Evolutionary conservation across 2,797 vertebrate genomes (phyloP).

Genomic region (Ptychadena robeensis): DNA sequence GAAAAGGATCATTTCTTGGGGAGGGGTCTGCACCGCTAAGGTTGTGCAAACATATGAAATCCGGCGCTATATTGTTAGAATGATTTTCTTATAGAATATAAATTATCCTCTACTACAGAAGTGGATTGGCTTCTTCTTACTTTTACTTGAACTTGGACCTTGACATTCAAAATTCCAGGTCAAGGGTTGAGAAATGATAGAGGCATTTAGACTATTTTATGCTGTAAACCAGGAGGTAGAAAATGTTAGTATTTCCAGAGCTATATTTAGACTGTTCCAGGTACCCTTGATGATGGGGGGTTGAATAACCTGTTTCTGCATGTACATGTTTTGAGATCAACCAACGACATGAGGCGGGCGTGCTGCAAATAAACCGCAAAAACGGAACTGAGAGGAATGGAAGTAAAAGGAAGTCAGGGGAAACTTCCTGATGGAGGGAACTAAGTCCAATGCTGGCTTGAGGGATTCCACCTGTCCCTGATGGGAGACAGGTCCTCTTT

Average conservation of each 20-base stretch:
- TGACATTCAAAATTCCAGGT: neutral
- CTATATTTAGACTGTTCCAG: neutral
- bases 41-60: slow-evolving; percentile 22
- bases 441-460: too few species aligned
- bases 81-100: slow-evolving; percentile 18
- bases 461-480: too few species aligned
- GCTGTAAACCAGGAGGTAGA: neutral
- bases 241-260: neutral
- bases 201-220: neutral
- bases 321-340: too few species aligned
- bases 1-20: slow-evolving; percentile 44
- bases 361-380: too few species aligned
- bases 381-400: too few species aligned
- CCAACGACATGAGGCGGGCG: too few species aligned
- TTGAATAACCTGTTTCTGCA: too few species aligned
- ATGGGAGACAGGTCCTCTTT: too few species aligned
- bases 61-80: neutral
- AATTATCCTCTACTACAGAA: neutral
- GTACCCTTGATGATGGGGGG: neutral
- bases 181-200: neutral
- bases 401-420: too few species aligned
- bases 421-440: too few species aligned
- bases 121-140: neutral
- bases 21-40: neutral
- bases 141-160: slow-evolving; percentile 34